phyloP scores from a whole-genome alignment of 2,113 vertebrate species.

The Ivindomyrus marchei region DNA sequence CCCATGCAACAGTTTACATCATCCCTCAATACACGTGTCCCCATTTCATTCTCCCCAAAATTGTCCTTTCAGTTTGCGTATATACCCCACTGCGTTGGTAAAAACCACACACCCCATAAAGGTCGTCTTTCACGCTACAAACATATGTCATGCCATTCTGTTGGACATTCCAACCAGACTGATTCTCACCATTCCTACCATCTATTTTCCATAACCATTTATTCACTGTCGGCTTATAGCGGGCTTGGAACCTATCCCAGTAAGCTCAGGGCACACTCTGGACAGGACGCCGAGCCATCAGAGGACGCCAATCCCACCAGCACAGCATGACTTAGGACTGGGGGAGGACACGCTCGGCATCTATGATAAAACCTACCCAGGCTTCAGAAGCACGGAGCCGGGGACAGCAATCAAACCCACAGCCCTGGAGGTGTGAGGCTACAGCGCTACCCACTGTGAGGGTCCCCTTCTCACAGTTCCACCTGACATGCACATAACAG shows the following conservation, averaged over 20 bases:
- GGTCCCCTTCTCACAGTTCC: background rate
- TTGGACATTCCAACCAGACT: background rate
- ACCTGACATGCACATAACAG: background rate
- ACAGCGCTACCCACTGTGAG: background rate
- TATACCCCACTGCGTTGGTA: background rate
- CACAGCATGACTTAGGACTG: background rate
- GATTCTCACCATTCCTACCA: background rate
- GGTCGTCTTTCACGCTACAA: background rate
- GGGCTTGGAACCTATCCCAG: background rate
- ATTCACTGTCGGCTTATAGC: background rate
- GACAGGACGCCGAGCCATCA: background rate
- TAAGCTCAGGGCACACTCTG: background rate
- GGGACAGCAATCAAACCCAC: background rate
- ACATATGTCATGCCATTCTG: background rate
- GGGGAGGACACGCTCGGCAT: background rate
- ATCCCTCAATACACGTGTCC: background rate
- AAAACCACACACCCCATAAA: background rate
- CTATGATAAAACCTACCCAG: background rate
- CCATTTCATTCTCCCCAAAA: background rate
- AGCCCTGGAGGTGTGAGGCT: background rate
- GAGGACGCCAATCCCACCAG: background rate
- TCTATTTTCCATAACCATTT: background rate
- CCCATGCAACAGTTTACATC: background rate
- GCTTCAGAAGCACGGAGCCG: background rate
- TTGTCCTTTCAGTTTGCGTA: background rate